Percentiles rank a stretch among this genome's conserved stretches.
Evolutionary conservation across 2,113 vertebrate species (phyloP).

Genomic region (Hippoglossus stenolepis): DNA sequence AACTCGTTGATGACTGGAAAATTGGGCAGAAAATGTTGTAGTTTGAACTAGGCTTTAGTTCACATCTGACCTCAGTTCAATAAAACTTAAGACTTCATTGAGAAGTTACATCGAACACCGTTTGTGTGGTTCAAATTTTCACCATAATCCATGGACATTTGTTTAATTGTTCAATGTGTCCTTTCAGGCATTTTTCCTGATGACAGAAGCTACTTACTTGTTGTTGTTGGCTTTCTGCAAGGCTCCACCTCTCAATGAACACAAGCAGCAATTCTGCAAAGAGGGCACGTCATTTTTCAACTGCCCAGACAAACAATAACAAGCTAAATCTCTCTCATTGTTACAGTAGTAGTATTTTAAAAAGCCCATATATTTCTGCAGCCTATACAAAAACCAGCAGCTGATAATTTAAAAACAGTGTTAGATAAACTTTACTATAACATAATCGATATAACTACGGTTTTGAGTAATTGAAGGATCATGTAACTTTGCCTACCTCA

Average conservation of each 20-base stretch:
- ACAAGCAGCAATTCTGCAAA: constrained; percentile 94
- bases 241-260: constrained; percentile 93
- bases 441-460: too few species aligned
- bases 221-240: constrained; percentile 95
- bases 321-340: background rate
- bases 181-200: background rate
- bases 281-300: constrained; percentile 4
- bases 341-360: too few species aligned
- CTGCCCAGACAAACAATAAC: background rate
- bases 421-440: too few species aligned
- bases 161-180: background rate
- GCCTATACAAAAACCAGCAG: background rate
- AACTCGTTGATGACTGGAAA: background rate
- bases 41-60: too few species aligned
- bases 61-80: background rate
- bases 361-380: background rate
- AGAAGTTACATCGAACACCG: too few species aligned
- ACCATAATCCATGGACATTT: too few species aligned
- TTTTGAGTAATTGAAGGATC: too few species aligned
- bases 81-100: background rate
- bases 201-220: constrained; percentile 83
- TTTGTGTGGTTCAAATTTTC: background rate
- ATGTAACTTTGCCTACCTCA: too few species aligned
- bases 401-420: background rate
- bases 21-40: too few species aligned